phyloP scores from a whole-genome alignment of 2,888 invertebrate genomes.

The Pyrrhia umbra region DNA sequence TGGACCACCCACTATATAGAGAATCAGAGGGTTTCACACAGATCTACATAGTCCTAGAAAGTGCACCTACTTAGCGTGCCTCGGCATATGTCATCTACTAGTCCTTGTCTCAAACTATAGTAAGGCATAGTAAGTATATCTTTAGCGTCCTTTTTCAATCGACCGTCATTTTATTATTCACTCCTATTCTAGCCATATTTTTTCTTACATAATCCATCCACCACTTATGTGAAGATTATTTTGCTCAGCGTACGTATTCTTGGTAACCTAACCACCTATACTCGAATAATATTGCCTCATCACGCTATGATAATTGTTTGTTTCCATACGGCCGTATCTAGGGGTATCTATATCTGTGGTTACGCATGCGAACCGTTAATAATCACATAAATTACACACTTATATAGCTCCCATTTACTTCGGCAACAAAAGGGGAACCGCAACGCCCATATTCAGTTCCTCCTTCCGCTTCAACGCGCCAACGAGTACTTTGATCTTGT shows the following conservation, averaged over 20 bases:
- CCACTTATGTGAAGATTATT: too few species aligned
- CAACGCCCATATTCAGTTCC: slow-evolving; percentile 8
- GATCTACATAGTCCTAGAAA: background rate
- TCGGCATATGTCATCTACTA: too few species aligned
- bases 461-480: slow-evolving; percentile 1
- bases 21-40: slow-evolving; percentile 1
- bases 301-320: too few species aligned
- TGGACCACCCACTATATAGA: slow-evolving; percentile 2
- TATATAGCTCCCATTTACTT: background rate
- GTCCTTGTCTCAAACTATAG: background rate
- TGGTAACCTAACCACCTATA: too few species aligned
- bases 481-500: slow-evolving; percentile 14
- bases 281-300: too few species aligned
- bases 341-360: background rate
- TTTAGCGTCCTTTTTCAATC: too few species aligned
- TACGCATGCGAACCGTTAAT: slow-evolving; percentile 3
- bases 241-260: too few species aligned
- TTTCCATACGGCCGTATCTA: background rate
- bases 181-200: too few species aligned
- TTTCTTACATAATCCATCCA: too few species aligned
- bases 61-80: background rate
- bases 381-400: slow-evolving; percentile 18
- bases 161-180: too few species aligned
- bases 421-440: slow-evolving; percentile 10
- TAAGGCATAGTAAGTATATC: too few species aligned